A percentile compares a stretch with the other conserved stretches of the same genome.
Evolutionary conservation across 2,113 vertebrate genomes (phyloP).

Genomic region (Lynx canadensis): DNA sequence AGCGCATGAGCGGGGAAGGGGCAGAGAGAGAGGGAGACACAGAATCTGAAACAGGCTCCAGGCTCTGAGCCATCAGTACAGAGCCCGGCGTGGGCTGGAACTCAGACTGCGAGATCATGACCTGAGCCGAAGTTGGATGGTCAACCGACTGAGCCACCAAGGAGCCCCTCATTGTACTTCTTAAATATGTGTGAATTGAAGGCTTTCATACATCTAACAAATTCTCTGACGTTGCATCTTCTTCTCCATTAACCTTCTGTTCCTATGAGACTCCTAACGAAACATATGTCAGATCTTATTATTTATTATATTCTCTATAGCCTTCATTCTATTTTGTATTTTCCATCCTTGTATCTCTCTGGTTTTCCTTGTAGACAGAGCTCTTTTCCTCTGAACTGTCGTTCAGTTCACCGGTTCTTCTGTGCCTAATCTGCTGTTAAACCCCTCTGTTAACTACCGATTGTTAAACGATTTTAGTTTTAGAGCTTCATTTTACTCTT

Average conservation of each 20-base stretch:
- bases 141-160: too few species aligned
- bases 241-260: background rate
- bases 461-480: background rate
- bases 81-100: fast-evolving
- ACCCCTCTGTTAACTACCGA: too few species aligned
- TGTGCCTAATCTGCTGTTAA: background rate
- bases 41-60: too few species aligned
- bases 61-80: too few species aligned
- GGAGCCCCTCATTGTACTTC: background rate
- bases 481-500: background rate
- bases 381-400: background rate
- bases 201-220: background rate
- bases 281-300: background rate
- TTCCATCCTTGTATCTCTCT: background rate
- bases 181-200: background rate
- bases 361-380: background rate
- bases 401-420: background rate
- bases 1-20: too few species aligned
- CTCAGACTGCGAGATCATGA: too few species aligned
- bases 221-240: background rate
- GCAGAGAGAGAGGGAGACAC: too few species aligned
- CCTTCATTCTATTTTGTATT: background rate
- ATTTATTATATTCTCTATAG: background rate
- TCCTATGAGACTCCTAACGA: background rate
- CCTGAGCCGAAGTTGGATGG: too few species aligned